Percentiles rank a stretch among this genome's conserved stretches.
phyloP scores from a whole-genome alignment of 53 echinoderm and acorn worm species.

The Arbacia lixula region DNA sequence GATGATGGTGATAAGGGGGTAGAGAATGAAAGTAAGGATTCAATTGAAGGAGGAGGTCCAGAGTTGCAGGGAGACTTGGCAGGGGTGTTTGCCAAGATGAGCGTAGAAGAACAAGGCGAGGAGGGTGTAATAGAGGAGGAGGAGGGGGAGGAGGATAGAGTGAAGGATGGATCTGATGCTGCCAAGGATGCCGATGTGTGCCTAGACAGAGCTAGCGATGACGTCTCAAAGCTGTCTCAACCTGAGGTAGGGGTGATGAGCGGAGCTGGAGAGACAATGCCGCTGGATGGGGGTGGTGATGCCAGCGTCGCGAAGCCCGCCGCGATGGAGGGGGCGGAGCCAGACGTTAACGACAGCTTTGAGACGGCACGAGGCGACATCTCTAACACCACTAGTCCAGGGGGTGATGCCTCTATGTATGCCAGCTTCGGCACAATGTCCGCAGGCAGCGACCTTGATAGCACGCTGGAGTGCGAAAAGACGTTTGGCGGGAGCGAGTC shows the following conservation, averaged over 20 bases:
- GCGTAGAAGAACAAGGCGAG: background rate
- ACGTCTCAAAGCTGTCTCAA: too few species aligned
- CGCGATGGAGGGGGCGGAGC: background rate
- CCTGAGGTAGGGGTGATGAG: background rate
- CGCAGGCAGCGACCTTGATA: conserved; percentile 32
- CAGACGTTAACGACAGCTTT: conserved; percentile 30
- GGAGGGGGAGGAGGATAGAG: background rate
- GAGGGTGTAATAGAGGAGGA: background rate
- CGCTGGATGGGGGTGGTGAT: conserved; percentile 10
- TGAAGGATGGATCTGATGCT: background rate
- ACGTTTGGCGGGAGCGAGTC: conserved; percentile 15
- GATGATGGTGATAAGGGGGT: background rate
- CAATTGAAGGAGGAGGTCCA: too few species aligned
- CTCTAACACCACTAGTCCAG: conserved; percentile 7
- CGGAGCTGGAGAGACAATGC: background rate
- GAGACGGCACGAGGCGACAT: conserved; percentile 32
- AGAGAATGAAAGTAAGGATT: background rate
- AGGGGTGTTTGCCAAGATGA: background rate
- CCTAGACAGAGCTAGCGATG: too few species aligned
- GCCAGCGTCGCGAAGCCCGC: background rate
- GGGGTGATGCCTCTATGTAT: conserved; percentile 2
- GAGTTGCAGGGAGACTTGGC: conserved; percentile 11
- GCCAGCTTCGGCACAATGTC: conserved; percentile 25
- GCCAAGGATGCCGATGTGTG: background rate
- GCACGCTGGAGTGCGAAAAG: conserved; percentile 46